These are phyloP conservation scores for Liparis tanakae DNA, from an alignment of 2,797 vertebrate genomes.

Conservation along the genomic window DNA sequence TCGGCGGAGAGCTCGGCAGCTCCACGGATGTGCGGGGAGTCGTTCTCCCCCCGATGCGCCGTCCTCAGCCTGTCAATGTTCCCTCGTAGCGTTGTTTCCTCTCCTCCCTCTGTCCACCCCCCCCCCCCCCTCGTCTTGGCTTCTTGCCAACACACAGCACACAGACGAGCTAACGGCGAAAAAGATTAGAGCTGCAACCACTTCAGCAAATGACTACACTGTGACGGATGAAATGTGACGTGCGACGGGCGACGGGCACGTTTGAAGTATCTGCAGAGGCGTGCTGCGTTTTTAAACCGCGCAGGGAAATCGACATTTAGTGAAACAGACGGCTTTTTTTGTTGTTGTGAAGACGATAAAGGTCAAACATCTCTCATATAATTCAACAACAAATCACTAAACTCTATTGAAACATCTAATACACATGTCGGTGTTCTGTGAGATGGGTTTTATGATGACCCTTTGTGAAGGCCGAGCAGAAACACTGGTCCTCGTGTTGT, in stretches of 20 bases:
- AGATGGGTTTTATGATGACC: neutral
- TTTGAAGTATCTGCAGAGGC: neutral
- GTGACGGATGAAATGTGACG: conserved; percentile 8
- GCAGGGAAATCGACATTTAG: neutral
- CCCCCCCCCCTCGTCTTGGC: neutral
- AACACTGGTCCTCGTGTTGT: neutral
- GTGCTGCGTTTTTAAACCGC: neutral
- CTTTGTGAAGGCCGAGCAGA: neutral
- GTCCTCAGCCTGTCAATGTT: conserved; percentile 33
- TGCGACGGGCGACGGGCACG: neutral
- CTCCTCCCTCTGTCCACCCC: neutral
- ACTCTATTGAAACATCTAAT: neutral
- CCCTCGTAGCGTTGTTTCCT: conserved; percentile 12
- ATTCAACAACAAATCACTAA: neutral
- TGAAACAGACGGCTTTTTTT: neutral
- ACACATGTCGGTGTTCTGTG: neutral
- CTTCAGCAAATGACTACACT: neutral
- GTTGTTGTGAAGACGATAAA: conserved; percentile 4
- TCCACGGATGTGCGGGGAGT: conserved; percentile 1
- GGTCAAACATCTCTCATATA: neutral
- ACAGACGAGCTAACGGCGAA: conserved; percentile 1
- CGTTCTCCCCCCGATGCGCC: conserved; percentile 19
- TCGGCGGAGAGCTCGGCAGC: conserved; percentile 27
- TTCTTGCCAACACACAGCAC: conserved; percentile 9
- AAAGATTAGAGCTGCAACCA: conserved; percentile 22